Conservation (phyloP, 1,140 invertebrate species). For the Drosophila bifasciata region DNA sequence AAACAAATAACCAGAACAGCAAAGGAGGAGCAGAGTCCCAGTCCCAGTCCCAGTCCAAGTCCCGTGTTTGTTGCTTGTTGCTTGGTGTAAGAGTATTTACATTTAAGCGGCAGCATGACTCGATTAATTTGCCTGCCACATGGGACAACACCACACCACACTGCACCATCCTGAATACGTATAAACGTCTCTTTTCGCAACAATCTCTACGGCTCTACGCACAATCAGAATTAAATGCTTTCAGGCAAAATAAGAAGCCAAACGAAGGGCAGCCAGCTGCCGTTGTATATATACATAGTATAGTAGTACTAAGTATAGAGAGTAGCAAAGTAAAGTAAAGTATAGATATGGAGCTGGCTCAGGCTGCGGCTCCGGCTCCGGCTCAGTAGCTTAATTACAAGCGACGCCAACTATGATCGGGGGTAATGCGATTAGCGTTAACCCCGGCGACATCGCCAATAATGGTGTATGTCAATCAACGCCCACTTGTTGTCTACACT, state of each 20-base stretch:
- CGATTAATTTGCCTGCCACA: conserved; percentile 55
- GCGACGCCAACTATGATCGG: conserved; percentile 64
- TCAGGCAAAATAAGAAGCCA: too few species aligned
- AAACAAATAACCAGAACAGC: conserved; percentile 2
- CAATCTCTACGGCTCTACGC: neutral
- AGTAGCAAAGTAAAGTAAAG: conserved; percentile 10
- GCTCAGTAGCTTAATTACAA: conserved; percentile 63
- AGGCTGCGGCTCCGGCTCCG: too few species aligned
- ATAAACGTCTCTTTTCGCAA: neutral
- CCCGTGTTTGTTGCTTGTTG: conserved; percentile 18
- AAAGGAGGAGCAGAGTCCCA: conserved; percentile 2
- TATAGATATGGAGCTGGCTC: conserved; percentile 14
- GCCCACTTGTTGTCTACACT: neutral
- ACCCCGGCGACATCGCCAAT: conserved; percentile 26
- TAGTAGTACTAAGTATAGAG: neutral
- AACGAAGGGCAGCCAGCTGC: neutral
- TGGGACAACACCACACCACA: too few species aligned
- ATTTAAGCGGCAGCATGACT: conserved; percentile 44
- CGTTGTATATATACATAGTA: too few species aligned
- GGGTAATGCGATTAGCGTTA: conserved; percentile 69
- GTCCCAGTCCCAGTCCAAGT: neutral
- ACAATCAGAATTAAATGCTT: too few species aligned
- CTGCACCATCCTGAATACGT: too few species aligned
- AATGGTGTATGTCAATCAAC: conserved; percentile 34
- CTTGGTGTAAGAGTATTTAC: conserved; percentile 30